A percentile compares a stretch with the other conserved stretches of the same genome.
Evolutionary conservation across 2,888 invertebrate genomes (phyloP).

Genomic region (Rotaria macrura): DNA sequence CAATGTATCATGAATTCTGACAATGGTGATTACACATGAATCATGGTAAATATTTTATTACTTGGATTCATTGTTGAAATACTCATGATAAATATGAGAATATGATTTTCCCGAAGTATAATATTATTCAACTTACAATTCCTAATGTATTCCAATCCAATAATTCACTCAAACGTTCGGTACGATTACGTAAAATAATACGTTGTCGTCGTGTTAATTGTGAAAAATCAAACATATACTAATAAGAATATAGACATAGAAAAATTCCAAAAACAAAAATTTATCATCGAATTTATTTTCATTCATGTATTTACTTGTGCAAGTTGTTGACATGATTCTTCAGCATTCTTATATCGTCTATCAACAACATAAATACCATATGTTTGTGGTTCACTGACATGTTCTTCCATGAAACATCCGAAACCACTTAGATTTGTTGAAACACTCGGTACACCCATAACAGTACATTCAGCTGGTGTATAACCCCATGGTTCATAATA

Average conservation of each 20-base stretch:
- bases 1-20: too few relatives aligned
- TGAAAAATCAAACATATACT: conserved; percentile 71
- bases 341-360: conserved; percentile 73
- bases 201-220: conserved; percentile 79
- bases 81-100: too few relatives aligned
- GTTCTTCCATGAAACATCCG: conserved; percentile 95
- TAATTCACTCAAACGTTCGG: conserved; percentile 86
- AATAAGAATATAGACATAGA: neutral
- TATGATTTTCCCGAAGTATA: too few relatives aligned
- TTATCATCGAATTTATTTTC: too few relatives aligned
- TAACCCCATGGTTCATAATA: conserved; percentile 99
- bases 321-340: conserved; percentile 79
- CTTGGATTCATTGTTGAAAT: too few relatives aligned
- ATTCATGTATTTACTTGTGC: conserved; percentile 51
- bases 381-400: conserved; percentile 89
- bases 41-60: too few relatives aligned
- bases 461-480: conserved; percentile 97
- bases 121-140: conserved; percentile 62
- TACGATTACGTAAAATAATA: conserved; percentile 92
- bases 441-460: conserved; percentile 98
- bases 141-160: conserved; percentile 96
- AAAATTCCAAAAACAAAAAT: too few relatives aligned
- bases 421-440: conserved; percentile 94
- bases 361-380: conserved; percentile 98
- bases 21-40: too few relatives aligned